These are phyloP conservation scores for Listronotus bonariensis DNA, from an alignment of 1,140 invertebrate species.

Conservation along the genomic window DNA sequence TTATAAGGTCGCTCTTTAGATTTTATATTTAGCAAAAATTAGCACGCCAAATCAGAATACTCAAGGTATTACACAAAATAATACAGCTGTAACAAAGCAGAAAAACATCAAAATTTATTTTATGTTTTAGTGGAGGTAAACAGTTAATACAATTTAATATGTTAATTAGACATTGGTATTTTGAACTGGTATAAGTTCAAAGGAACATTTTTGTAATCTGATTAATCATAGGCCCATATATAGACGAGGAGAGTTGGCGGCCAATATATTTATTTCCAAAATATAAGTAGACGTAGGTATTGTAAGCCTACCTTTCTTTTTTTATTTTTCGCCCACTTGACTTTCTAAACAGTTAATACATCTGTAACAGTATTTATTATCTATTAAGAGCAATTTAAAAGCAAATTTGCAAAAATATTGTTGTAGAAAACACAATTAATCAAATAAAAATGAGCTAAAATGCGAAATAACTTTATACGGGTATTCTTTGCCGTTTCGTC, in stretches of 20 bases:
- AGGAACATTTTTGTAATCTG: constrained; percentile 26
- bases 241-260: constrained; percentile 26
- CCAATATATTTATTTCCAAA: constrained; percentile 35
- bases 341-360: constrained; percentile 9
- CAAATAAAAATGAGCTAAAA: too few relatives aligned
- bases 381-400: too few relatives aligned
- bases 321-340: constrained; percentile 10
- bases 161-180: constrained; percentile 10
- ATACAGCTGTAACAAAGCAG: neutral
- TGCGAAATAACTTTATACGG: too few relatives aligned
- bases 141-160: constrained; percentile 8
- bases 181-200: constrained; percentile 21
- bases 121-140: neutral
- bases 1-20: constrained; percentile 20
- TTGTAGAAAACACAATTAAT: too few relatives aligned
- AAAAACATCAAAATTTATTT: neutral
- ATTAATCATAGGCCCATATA: constrained; percentile 28
- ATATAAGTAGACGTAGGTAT: constrained; percentile 24
- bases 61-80: constrained; percentile 14
- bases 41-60: constrained; percentile 11
- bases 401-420: too few relatives aligned
- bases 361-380: too few relatives aligned
- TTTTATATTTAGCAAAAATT: constrained; percentile 11
- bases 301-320: constrained; percentile 24
- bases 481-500: too few relatives aligned